Evolutionary conservation across 2,888 invertebrate species (phyloP).

Genomic region (Cerceris ruficornis): DNA sequence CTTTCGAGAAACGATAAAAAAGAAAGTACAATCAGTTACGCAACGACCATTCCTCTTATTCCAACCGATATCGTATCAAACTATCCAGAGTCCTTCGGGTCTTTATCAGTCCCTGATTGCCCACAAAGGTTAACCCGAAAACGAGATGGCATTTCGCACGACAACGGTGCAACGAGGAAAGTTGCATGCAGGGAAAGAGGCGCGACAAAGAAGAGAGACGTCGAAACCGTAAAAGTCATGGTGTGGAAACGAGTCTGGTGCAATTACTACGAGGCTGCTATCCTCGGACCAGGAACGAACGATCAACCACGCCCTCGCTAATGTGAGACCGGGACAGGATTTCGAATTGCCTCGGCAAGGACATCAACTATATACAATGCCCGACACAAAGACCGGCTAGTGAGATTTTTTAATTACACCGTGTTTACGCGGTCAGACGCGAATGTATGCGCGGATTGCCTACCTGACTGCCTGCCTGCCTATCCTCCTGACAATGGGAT

Average conservation of each 20-base stretch:
- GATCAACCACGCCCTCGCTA: slow-evolving; percentile 79
- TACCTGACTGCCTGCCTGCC: slow-evolving; percentile 11
- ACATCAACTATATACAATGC: slow-evolving; percentile 74
- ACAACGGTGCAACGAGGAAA: background rate
- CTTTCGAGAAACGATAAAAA: too few species aligned
- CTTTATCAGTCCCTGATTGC: background rate
- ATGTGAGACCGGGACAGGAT: slow-evolving; percentile 76
- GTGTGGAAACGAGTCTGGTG: slow-evolving; percentile 72
- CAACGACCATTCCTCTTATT: slow-evolving; percentile 20
- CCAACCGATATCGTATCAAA: background rate
- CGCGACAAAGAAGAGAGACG: slow-evolving; percentile 25
- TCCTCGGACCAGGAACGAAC: slow-evolving; percentile 71
- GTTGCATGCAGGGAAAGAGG: slow-evolving; percentile 18
- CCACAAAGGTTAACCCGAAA: background rate
- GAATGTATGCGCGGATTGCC: slow-evolving; percentile 13
- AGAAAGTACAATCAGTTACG: slow-evolving; percentile 14
- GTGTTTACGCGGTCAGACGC: slow-evolving; percentile 68
- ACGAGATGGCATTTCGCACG: slow-evolving; percentile 1
- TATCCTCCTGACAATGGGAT: slow-evolving; percentile 35
- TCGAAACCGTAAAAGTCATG: slow-evolving; percentile 64
- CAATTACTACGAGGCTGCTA: slow-evolving; percentile 72
- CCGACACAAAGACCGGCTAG: slow-evolving; percentile 70
- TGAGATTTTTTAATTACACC: slow-evolving; percentile 72
- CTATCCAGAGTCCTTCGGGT: background rate
- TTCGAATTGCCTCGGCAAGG: slow-evolving; percentile 78